A percentile compares a stretch with the other conserved stretches of the same genome.
phyloP scores from a whole-genome alignment of 92 coral and sea anemone genomes.

The Scolanthus callimorphus region DNA sequence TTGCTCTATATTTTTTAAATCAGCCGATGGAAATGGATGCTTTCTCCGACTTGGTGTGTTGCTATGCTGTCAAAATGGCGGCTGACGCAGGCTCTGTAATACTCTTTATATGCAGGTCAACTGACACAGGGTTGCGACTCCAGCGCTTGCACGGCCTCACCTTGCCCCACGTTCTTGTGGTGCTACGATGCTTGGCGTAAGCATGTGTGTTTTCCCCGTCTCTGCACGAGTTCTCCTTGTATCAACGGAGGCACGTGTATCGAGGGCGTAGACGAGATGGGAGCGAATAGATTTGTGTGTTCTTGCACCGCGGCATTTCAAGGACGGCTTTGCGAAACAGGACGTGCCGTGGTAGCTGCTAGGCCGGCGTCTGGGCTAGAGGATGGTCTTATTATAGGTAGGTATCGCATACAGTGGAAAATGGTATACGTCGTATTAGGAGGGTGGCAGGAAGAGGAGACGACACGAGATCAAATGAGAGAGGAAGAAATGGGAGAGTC shows the following conservation, averaged over 20 bases:
- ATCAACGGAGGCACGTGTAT: constrained; percentile 78
- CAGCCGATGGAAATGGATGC: no score
- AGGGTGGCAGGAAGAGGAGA: no score
- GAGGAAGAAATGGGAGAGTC: no score
- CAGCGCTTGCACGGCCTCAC: constrained; percentile 42
- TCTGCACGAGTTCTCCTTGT: constrained; percentile 67
- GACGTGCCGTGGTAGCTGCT: constrained; percentile 52
- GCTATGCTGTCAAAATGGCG: no score
- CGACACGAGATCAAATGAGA: no score
- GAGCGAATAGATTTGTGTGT: constrained; percentile 61
- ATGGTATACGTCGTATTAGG: no score
- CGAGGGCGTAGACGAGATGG: constrained; percentile 65
- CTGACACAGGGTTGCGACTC: constrained; percentile 82
- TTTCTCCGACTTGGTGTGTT: no score
- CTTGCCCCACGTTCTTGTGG: constrained; percentile 62
- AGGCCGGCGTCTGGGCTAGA: constrained; percentile 44
- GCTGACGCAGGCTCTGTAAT: no score
- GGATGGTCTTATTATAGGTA: constrained; percentile 73
- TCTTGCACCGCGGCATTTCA: constrained; percentile 62
- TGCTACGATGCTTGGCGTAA: constrained; percentile 89
- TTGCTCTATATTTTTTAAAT: no score
- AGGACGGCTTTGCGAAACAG: constrained; percentile 68
- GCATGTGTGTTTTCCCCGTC: constrained; percentile 68
- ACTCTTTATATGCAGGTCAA: no score
- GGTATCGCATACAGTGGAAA: constrained; percentile 1